These are phyloP conservation scores for Ecliptopera silaceata DNA, from an alignment of 2,888 invertebrate genomes.

Conservation along the genomic window DNA sequence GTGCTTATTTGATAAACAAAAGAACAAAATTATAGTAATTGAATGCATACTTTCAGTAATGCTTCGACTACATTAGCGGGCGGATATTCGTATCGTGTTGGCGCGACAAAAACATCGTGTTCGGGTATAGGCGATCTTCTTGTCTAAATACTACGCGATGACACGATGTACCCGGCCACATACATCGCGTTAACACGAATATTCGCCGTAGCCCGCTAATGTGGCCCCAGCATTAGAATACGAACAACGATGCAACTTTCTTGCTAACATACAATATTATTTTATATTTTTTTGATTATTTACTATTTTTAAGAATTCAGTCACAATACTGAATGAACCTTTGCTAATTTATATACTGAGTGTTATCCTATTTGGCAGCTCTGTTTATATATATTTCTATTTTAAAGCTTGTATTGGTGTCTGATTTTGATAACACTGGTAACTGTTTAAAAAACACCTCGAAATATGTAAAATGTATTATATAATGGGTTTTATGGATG, in stretches of 20 bases:
- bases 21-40: too few species aligned
- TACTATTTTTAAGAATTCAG: slow-evolving; percentile 42
- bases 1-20: too few species aligned
- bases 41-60: slow-evolving; percentile 1
- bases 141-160: too few species aligned
- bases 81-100: too few species aligned
- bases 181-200: too few species aligned
- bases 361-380: slow-evolving; percentile 53
- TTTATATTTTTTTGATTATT: slow-evolving; percentile 48
- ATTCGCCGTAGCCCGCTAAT: too few species aligned
- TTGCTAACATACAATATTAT: slow-evolving; percentile 61
- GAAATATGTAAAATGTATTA: slow-evolving; percentile 8
- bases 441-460: slow-evolving; percentile 10
- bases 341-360: slow-evolving; percentile 36
- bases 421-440: slow-evolving; percentile 24
- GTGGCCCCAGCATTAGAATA: slow-evolving; percentile 34
- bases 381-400: slow-evolving; percentile 25
- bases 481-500: slow-evolving; percentile 6
- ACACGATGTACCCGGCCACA: too few species aligned
- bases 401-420: slow-evolving; percentile 29
- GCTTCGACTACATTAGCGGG: too few species aligned
- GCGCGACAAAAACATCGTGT: too few species aligned
- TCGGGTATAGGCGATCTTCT: too few species aligned
- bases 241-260: slow-evolving; percentile 57
- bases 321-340: slow-evolving; percentile 42